Conservation (phyloP, 1,140 invertebrate genomes). For the Paralvinella palmiformis region DNA sequence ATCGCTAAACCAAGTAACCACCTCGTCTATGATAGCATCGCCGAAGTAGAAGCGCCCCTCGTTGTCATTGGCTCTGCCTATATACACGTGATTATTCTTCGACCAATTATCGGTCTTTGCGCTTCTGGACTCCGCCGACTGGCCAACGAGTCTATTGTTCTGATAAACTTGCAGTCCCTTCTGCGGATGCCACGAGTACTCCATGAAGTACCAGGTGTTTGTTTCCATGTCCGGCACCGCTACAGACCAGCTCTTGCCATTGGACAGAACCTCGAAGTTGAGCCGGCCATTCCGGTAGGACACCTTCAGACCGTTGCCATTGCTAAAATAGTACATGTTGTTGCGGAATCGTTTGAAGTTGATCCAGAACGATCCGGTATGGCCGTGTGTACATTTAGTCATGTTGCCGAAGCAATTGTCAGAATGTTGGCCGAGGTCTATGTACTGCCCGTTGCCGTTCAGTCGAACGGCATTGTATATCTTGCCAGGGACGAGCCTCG, state of each 20-base stretch:
- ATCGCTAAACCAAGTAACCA: constrained; percentile 42
- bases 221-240: constrained; percentile 13
- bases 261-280: neutral
- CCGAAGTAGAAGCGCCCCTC: constrained; percentile 24
- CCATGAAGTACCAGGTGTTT: constrained; percentile 40
- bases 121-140: neutral
- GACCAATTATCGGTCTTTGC: neutral
- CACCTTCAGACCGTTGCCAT: constrained; percentile 6
- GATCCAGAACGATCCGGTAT: constrained; percentile 41
- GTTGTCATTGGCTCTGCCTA: constrained; percentile 20
- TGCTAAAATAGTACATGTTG: constrained; percentile 20
- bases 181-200: constrained; percentile 41
- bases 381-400: constrained; percentile 33
- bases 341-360: constrained; percentile 21
- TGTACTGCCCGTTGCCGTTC: constrained; percentile 35
- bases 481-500: constrained; percentile 34
- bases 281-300: constrained; percentile 7
- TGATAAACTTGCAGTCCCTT: constrained; percentile 34
- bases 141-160: constrained; percentile 28
- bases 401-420: constrained; percentile 42
- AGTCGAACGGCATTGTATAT: constrained; percentile 36
- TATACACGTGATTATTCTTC: constrained; percentile 12
- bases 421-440: constrained; percentile 32
- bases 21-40: constrained; percentile 39
- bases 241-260: constrained; percentile 12